Percentiles rank a stretch among this genome's conserved stretches.
Evolutionary conservation across 2,113 vertebrate genomes (phyloP).

Genomic region (Ranitomeya imitator): DNA sequence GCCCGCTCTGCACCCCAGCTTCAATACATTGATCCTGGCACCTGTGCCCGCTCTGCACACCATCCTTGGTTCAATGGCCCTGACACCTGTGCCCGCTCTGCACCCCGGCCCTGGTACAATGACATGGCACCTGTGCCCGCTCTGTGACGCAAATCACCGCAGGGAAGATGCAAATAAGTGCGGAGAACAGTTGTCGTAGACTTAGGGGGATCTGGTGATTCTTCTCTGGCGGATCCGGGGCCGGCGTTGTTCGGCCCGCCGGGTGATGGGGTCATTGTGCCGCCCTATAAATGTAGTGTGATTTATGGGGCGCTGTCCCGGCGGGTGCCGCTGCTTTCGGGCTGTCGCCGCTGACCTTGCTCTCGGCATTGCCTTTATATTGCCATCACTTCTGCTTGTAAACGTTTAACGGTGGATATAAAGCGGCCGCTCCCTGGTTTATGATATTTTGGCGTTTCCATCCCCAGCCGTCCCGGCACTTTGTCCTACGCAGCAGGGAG

Average conservation of each 20-base stretch:
- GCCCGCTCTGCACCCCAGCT: too few species aligned
- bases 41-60: too few species aligned
- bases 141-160: background rate
- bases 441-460: background rate
- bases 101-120: too few species aligned
- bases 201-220: too few species aligned
- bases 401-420: slow-evolving; percentile 14
- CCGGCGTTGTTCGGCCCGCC: too few species aligned
- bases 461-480: background rate
- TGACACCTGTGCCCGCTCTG: too few species aligned
- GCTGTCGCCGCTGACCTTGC: background rate
- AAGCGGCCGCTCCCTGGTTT: background rate
- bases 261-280: background rate
- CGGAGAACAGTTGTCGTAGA: too few species aligned
- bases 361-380: background rate
- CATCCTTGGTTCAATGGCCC: too few species aligned
- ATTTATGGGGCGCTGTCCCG: background rate
- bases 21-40: too few species aligned
- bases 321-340: background rate
- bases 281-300: background rate
- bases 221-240: too few species aligned
- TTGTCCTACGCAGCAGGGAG: background rate
- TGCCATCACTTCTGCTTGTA: background rate
- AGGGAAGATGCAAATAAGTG: too few species aligned
- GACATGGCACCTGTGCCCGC: too few species aligned